Percentiles rank a stretch among this genome's conserved stretches.
Conservation (phyloP, 2,113 vertebrate species). For the Oriolus oriolus region DNA sequence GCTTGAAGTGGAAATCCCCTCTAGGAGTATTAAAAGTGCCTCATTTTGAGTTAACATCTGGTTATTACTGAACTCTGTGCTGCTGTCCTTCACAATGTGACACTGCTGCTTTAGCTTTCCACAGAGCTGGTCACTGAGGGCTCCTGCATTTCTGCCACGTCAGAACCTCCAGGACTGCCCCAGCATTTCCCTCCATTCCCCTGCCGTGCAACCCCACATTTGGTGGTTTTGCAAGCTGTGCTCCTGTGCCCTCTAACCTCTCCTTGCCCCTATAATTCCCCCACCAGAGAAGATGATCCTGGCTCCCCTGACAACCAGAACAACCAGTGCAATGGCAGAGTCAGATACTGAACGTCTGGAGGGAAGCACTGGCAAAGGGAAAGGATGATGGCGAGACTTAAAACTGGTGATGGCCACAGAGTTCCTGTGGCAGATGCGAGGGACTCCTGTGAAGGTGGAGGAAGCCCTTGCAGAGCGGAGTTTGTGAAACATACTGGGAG, state of each 20-base stretch:
- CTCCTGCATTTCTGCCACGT: not conserved
- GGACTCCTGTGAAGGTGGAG: not conserved
- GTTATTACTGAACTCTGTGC: not conserved
- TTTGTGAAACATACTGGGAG: not conserved
- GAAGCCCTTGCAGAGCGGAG: not conserved
- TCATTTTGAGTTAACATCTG: not conserved
- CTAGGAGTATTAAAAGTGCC: not conserved
- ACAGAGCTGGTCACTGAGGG: not conserved
- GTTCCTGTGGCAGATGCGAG: accelerated
- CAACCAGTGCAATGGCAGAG: not conserved
- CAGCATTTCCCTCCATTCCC: not conserved
- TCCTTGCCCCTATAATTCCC: accelerated
- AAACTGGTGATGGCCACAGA: too few species aligned
- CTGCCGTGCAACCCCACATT: accelerated
- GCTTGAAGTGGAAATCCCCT: not conserved
- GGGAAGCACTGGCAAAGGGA: not conserved
- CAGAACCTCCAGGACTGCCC: not conserved
- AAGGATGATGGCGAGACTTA: not conserved
- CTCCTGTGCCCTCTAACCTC: not conserved
- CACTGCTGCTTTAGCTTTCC: not conserved
- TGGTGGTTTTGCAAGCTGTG: accelerated
- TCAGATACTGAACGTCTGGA: not conserved
- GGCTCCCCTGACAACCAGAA: not conserved
- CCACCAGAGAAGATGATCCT: not conserved
- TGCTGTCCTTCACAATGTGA: not conserved